Base-by-base conservation (phyloP, 53 echinoderm and acorn worm genomes). In the Apostichopus leukothele region DNA sequence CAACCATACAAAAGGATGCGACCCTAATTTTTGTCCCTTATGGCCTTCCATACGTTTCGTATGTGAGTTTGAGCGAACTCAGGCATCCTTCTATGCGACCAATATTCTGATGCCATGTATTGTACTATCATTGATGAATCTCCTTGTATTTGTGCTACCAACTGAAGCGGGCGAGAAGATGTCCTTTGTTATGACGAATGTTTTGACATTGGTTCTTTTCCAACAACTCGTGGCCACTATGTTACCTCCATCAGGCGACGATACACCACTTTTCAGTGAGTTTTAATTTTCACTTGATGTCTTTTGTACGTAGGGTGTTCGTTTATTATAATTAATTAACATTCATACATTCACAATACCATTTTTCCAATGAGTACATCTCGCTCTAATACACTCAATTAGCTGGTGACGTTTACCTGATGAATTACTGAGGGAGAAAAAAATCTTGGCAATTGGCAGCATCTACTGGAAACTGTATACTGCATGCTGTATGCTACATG, bases 171-270 rank as follows among this genome's bases (percentile, higher is more conserved):
- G 88, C 0, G 88, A 75, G 21, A 87, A 87, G 75, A 27, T 87
- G 59, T 74, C 74, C 9, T 87, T 87, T 21, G 75, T 87, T 19
- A 87, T 87, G 88, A 87, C 88, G 18, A 87, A 87, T n/a, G 88
- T 75, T 18, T 19, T 87, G 19, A 55, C 88, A 9, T 23, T 87
- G 75, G 75, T 87, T 7, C 26, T 87, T 9, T 87, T 87, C n/a
- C 88, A 87, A 75, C 88, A 87, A 18, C 26, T 87, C 4, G 88
- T 87, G 9, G 88, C 88, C 5, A 25, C 88, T 4, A 87, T 87
- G 88, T 51, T 87, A 27, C 88, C 88, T 7, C 88, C 88, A 3
- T 87, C 88, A 7, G 88, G 88, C 14, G 88, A 75, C 14, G 88
- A 87, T 52, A 87, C 88, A 25, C 88, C 88, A 4, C 68, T 87